phyloP scores from a whole-genome alignment of 2,113 vertebrate genomes.

The Malurus alboscapulatus region DNA sequence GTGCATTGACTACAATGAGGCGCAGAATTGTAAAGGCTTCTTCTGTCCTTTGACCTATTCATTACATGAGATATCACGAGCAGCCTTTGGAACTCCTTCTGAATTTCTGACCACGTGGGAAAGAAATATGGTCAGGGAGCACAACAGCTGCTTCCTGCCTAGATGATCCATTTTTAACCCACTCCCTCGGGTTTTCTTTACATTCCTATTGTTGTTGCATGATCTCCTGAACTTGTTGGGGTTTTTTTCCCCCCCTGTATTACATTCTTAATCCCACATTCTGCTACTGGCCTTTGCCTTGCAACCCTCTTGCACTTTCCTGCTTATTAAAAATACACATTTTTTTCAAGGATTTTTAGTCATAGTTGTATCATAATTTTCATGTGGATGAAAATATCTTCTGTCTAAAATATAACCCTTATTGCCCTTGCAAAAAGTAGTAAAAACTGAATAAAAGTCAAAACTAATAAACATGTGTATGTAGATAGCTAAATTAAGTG shows the following conservation, averaged over 20 bases:
- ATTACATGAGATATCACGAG: slow-evolving; percentile 8
- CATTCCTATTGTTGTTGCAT: background rate
- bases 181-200: background rate
- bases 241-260: background rate
- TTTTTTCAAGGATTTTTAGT: background rate
- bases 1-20: slow-evolving; percentile 11
- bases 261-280: background rate
- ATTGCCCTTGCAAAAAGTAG: background rate
- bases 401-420: background rate
- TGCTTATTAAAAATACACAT: background rate
- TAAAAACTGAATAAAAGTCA: background rate
- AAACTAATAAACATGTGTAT: background rate
- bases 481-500: background rate
- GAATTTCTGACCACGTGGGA: slow-evolving; percentile 13
- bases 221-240: background rate
- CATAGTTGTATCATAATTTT: background rate
- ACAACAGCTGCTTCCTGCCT: background rate
- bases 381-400: background rate
- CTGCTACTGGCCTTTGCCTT: background rate
- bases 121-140: background rate
- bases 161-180: background rate
- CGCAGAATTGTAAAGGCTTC: background rate
- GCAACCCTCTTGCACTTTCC: background rate
- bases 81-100: slow-evolving; percentile 26
- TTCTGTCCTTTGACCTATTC: slow-evolving; percentile 23